These are phyloP conservation scores for Fukomys damarensis DNA, from an alignment of 2,113 vertebrate species.

Conservation along the genomic window DNA sequence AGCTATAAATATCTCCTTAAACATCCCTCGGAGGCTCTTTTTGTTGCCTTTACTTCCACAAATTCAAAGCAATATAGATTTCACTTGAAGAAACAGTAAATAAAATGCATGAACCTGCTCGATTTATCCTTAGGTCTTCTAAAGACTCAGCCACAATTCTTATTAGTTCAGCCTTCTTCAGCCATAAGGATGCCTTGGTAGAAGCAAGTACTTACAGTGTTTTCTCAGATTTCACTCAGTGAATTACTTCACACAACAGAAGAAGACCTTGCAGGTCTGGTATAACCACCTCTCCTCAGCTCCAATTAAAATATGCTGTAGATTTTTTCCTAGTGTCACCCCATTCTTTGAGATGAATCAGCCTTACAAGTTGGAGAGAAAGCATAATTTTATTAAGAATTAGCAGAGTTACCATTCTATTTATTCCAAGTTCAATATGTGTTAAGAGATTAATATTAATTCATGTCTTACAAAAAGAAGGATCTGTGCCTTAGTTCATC, in stretches of 20 bases:
- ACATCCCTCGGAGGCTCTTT: not conserved
- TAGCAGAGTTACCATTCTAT: not conserved
- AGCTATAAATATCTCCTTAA: not conserved
- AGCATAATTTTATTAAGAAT: slow-evolving; percentile 33
- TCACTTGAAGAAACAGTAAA: not conserved
- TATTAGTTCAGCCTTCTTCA: not conserved
- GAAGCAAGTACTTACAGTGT: not conserved
- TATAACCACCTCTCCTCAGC: slow-evolving; percentile 23
- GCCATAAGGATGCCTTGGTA: not conserved
- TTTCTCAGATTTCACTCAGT: not conserved
- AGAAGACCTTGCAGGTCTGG: not conserved
- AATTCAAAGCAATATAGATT: slow-evolving; percentile 36
- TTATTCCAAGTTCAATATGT: not conserved
- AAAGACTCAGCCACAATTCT: not conserved
- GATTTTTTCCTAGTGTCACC: not conserved
- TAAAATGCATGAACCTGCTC: not conserved
- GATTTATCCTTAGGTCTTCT: not conserved
- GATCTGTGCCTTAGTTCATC: not conserved
- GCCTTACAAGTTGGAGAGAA: not conserved
- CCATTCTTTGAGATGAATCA: slow-evolving; percentile 41
- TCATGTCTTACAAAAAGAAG: slow-evolving; percentile 3
- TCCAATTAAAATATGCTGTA: not conserved
- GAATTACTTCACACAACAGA: slow-evolving; percentile 5
- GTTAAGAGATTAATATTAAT: not conserved
- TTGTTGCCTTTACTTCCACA: not conserved